Percentiles rank a stretch among this genome's conserved stretches.
Evolutionary conservation across 2,113 vertebrate species (phyloP).

Genomic region (Misgurnus mizolepis): DNA sequence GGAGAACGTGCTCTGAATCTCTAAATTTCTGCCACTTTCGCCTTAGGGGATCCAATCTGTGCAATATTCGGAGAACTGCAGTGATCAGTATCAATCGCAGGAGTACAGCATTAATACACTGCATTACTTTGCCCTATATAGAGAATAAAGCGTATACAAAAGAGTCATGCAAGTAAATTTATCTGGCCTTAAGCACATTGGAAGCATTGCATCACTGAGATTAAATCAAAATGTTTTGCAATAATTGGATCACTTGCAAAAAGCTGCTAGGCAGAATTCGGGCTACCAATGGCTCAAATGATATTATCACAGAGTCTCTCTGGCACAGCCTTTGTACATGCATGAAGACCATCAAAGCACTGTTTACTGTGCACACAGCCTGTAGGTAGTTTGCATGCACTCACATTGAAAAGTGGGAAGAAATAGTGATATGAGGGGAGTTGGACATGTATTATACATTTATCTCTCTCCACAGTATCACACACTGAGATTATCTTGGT

Average conservation of each 20-base stretch:
- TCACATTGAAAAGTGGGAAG: background rate
- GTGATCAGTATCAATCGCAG: background rate
- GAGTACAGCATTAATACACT: background rate
- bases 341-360: background rate
- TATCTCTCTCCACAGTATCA: constrained; percentile 48
- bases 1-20: background rate
- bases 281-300: background rate
- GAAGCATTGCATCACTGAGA: background rate
- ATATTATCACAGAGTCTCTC: background rate
- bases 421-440: background rate
- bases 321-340: background rate
- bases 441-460: constrained; percentile 43
- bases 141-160: background rate
- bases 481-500: constrained; percentile 5
- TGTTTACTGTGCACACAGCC: background rate
- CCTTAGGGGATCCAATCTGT: background rate
- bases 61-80: background rate
- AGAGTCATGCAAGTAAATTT: background rate
- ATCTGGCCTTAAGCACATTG: background rate
- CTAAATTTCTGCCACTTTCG: background rate
- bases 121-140: background rate
- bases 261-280: background rate
- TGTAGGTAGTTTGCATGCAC: background rate
- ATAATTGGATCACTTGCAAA: background rate
- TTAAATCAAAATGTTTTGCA: constrained; percentile 6